Evolutionary conservation across 2,113 vertebrate genomes (phyloP), one percentile per base, ranked within the genome.

Genomic region (Hippocampus zosterae): DNA sequence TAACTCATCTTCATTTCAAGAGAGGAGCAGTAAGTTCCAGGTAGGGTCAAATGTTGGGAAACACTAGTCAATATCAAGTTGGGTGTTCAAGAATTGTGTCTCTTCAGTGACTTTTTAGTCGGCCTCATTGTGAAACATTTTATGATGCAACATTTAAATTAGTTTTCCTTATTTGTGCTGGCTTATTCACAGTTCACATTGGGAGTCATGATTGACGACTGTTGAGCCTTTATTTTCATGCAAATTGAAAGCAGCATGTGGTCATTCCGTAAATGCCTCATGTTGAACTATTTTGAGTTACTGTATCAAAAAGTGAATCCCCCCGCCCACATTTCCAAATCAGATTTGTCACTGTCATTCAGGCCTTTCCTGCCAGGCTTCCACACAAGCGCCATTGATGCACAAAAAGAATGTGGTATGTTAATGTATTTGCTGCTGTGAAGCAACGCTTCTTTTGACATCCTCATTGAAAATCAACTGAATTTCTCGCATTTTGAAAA

Each of bases 191-290:
- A 77, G 67, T 72, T 75, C 42, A 68, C 62, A 78, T 80, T 70
- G 75, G 61, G 27, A 41, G 62, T 73, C 70, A 41, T 46, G 69
- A 55, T 71, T 75, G 76, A 67, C 67, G 33, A 86, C 84, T 89
- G 76, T 82, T 72, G 79, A 73, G 64, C 71, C 81, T 80, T 88
- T 91, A 84, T 90, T 85, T 88, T 82, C 71, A 79, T 82, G 78
- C 74, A 88, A 87, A 90, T 84, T 83, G 76, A 83, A 73, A 83
- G 61, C 53, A 83, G 80, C 78, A 60, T 85, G 81, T 67, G 75
- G 76, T 88, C 88, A 86, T 78, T 85, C 84, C 81, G 67, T 50
- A 62, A 81, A 88, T 86, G 74, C 75, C 64, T 67, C 70, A 69
- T 77, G 71, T 72, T 56, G 41, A 29, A 65, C 61, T 74, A 77